Conservation (phyloP, 2,888 invertebrate species). For the Drosophila kanekoi region DNA sequence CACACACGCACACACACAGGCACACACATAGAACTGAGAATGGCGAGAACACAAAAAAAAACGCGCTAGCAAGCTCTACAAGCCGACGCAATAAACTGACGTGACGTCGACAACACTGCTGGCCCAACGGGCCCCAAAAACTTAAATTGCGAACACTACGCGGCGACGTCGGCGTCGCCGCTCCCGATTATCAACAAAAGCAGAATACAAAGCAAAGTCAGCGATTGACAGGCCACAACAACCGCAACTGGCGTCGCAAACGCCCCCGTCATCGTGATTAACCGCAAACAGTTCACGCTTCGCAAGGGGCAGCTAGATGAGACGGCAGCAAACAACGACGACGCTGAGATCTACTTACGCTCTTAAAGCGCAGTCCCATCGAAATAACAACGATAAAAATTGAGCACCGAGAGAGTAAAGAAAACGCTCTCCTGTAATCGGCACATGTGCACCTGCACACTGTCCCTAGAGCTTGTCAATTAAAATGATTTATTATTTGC, state of each 20-base stretch:
- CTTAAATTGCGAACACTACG: constrained; percentile 46
- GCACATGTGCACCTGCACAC: constrained; percentile 52
- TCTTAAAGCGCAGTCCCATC: constrained; percentile 46
- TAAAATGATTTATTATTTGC: not conserved
- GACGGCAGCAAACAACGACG: constrained; percentile 14
- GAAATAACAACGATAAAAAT: not conserved
- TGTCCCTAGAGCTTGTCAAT: constrained; percentile 26
- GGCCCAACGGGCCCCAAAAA: constrained; percentile 59
- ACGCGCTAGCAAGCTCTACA: constrained; percentile 71
- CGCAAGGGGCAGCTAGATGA: constrained; percentile 2
- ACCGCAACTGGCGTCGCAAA: constrained; percentile 58
- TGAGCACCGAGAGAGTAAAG: constrained; percentile 13
- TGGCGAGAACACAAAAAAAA: constrained; percentile 41
- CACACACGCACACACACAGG: constrained; percentile 4
- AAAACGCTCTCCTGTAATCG: constrained; percentile 23
- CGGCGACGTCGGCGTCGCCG: constrained; percentile 35
- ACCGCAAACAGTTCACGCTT: constrained; percentile 55
- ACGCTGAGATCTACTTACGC: constrained; percentile 57
- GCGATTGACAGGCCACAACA: constrained; percentile 68
- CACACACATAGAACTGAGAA: constrained; percentile 32
- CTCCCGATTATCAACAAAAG: constrained; percentile 67
- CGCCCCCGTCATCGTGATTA: constrained; percentile 66
- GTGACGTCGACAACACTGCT: constrained; percentile 59
- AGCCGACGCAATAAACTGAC: constrained; percentile 75
- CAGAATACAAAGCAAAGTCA: constrained; percentile 59